A percentile compares a stretch with the other conserved stretches of the same genome.
These are phyloP conservation scores for Eristalinus sepulchralis DNA, from an alignment of 2,888 invertebrate genomes.

Conservation along the genomic window DNA sequence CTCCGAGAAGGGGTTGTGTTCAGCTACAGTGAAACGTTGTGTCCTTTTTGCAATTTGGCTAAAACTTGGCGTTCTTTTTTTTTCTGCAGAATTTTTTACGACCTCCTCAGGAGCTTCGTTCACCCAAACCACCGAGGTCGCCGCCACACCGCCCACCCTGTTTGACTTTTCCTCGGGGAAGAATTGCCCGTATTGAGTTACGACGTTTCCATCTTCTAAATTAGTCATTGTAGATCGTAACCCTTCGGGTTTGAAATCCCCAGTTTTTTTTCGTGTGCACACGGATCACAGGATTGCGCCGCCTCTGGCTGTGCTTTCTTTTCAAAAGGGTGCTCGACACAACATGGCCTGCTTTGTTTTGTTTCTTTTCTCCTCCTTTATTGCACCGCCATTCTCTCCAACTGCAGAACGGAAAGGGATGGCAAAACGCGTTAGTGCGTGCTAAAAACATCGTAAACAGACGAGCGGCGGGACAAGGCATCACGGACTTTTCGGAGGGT, in stretches of 20 bases:
- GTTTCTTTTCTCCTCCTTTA: constrained; percentile 10
- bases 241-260: constrained; percentile 51
- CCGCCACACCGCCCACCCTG: background rate
- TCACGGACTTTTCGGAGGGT: background rate
- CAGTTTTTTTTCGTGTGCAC: background rate
- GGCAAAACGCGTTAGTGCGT: constrained; percentile 65
- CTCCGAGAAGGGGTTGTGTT: background rate
- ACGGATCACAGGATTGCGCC: background rate
- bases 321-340: constrained; percentile 48
- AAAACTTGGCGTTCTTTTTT: background rate
- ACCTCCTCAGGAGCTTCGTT: constrained; percentile 12
- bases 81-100: constrained; percentile 27
- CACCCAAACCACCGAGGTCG: background rate
- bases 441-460: constrained; percentile 68
- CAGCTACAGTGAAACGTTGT: background rate
- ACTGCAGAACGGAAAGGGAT: background rate
- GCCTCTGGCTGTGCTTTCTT: constrained; percentile 12
- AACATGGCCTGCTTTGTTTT: constrained; percentile 19
- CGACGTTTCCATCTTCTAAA: constrained; percentile 53
- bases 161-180: constrained; percentile 4
- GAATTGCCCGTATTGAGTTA: constrained; percentile 46
- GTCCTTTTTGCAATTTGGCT: constrained; percentile 23
- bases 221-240: constrained; percentile 62
- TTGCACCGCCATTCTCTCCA: constrained; percentile 5
- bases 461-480: background rate